phyloP scores from a whole-genome alignment of 1,140 invertebrate genomes.

The Bombus terrestris region DNA sequence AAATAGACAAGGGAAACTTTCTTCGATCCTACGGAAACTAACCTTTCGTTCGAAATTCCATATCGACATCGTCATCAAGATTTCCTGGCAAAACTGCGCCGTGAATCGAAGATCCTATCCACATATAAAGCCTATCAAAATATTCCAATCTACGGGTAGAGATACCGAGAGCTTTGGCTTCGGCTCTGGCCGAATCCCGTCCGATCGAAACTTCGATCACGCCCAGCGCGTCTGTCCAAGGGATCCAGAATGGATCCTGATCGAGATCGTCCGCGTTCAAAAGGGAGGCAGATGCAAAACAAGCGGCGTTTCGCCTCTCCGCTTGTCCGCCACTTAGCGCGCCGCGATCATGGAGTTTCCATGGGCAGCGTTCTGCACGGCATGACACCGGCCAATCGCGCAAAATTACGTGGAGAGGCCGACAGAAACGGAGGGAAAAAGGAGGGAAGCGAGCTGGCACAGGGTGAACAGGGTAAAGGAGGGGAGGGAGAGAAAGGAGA shows the following conservation, averaged over 20 bases:
- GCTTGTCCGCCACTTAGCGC: constrained; percentile 60
- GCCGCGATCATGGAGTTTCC: constrained; percentile 44
- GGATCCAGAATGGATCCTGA: constrained; percentile 50
- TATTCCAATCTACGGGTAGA: constrained; percentile 28
- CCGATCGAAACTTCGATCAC: constrained; percentile 25
- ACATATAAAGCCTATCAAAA: constrained; percentile 5
- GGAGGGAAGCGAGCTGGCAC: constrained; percentile 17
- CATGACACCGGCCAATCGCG: constrained; percentile 72
- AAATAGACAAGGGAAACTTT: neutral
- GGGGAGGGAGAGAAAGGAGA: constrained; percentile 26
- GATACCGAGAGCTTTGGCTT: neutral
- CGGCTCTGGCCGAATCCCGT: neutral
- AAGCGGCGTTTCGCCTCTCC: constrained; percentile 53
- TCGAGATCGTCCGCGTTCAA: neutral
- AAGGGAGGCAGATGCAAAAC: constrained; percentile 51
- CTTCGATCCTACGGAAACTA: neutral
- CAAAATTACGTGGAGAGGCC: constrained; percentile 70
- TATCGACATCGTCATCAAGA: neutral
- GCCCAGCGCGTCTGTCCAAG: constrained; percentile 26
- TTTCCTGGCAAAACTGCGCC: neutral
- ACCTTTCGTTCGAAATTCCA: neutral
- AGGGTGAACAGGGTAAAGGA: constrained; percentile 27
- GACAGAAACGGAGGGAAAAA: constrained; percentile 53
- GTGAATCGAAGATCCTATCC: constrained; percentile 33
- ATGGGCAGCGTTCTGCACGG: constrained; percentile 56